phyloP scores from a whole-genome alignment of 2,888 invertebrate species.

The Cenopis cana region DNA sequence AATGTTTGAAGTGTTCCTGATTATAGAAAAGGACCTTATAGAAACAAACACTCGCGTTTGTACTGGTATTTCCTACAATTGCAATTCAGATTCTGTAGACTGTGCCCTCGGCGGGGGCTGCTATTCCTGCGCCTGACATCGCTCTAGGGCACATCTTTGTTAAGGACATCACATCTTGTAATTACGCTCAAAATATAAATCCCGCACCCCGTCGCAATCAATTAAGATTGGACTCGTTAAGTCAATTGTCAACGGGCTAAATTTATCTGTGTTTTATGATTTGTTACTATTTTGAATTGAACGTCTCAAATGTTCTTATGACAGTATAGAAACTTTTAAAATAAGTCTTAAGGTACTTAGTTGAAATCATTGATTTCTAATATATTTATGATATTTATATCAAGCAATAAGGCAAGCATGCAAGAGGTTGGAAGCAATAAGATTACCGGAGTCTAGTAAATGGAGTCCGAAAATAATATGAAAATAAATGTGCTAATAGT shows the following conservation, averaged over 20 bases:
- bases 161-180: conserved; percentile 72
- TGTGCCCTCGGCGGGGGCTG: conserved; percentile 61
- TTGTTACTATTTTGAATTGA: conserved; percentile 13
- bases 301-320: conserved; percentile 4
- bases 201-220: conserved; percentile 33
- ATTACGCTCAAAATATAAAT: conserved; percentile 61
- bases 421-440: no score
- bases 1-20: no score
- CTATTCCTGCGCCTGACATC: conserved; percentile 80
- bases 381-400: no score
- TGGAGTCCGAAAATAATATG: no score
- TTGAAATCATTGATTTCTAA: no score
- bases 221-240: conserved; percentile 39
- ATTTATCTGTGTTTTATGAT: conserved; percentile 19
- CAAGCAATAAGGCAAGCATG: no score
- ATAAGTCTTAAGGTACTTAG: no score
- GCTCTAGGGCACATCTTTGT: conserved; percentile 59
- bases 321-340: neutral
- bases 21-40: no score
- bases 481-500: no score
- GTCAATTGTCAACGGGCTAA: conserved; percentile 30
- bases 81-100: conserved; percentile 21
- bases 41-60: no score
- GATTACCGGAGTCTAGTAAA: no score
- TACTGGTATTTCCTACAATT: neutral